Evolutionary conservation across 1,140 invertebrate species (phyloP).

Genomic region (Rhopalosiphum maidis): DNA sequence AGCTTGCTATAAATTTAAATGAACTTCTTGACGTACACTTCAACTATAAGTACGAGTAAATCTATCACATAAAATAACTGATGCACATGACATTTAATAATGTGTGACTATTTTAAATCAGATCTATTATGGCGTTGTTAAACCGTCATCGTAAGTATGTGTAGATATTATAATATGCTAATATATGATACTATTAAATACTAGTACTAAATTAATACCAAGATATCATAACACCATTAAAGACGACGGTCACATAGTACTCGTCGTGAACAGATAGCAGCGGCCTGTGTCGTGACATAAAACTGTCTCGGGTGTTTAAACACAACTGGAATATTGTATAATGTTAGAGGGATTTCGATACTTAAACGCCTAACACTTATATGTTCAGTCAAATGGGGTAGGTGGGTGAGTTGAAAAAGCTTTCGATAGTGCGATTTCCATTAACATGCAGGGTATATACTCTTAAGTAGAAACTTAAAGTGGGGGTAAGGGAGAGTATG

Average conservation of each 20-base stretch:
- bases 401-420: slow-evolving; percentile 35
- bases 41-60: background rate
- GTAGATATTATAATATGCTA: background rate
- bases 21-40: background rate
- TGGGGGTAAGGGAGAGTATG: background rate
- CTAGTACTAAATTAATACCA: background rate
- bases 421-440: slow-evolving; percentile 52
- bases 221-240: background rate
- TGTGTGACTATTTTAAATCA: slow-evolving; percentile 1
- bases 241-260: background rate
- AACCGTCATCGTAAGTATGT: background rate
- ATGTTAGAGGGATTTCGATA: slow-evolving; percentile 33
- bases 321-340: background rate
- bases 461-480: slow-evolving; percentile 1
- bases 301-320: slow-evolving; percentile 36
- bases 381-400: background rate
- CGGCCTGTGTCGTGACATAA: background rate
- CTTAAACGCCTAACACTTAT: slow-evolving; percentile 10
- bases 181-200: background rate
- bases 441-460: slow-evolving; percentile 33
- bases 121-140: background rate
- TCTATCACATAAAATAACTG: background rate
- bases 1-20: background rate
- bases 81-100: background rate
- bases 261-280: background rate